phyloP scores from a whole-genome alignment of 1,140 invertebrate species.

The Orius insidiosus region DNA sequence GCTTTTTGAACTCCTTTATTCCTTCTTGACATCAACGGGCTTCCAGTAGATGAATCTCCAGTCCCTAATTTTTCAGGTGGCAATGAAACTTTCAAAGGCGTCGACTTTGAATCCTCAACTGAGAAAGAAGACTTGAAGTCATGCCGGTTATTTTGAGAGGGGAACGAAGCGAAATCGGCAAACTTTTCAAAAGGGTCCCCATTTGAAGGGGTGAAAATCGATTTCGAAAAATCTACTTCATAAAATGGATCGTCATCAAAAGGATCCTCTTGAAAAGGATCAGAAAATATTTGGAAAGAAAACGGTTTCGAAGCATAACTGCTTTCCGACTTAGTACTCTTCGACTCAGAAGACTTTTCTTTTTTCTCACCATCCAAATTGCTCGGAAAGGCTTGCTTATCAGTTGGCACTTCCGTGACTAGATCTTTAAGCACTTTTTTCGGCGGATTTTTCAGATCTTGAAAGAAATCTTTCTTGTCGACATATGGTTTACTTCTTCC shows the following conservation, averaged over 20 bases:
- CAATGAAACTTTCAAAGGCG: conserved; percentile 44
- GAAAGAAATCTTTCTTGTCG: conserved; percentile 89
- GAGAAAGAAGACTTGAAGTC: background rate
- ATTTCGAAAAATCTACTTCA: conserved; percentile 28
- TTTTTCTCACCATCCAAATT: conserved; percentile 7
- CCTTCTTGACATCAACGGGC: conserved; percentile 19
- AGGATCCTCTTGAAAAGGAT: conserved; percentile 53
- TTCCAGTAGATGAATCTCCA: conserved; percentile 14
- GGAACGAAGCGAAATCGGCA: conserved; percentile 24
- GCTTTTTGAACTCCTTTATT: conserved; percentile 18
- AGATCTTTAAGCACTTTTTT: conserved; percentile 79
- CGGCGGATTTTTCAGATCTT: conserved; percentile 79
- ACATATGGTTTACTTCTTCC: conserved; percentile 77
- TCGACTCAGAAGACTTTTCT: background rate
- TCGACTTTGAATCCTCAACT: conserved; percentile 25
- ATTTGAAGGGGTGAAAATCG: conserved; percentile 20
- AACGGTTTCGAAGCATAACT: conserved; percentile 19
- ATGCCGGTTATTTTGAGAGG: background rate
- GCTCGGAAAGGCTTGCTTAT: conserved; percentile 11
- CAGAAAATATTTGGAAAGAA: conserved; percentile 22
- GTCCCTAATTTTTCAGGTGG: conserved; percentile 36
- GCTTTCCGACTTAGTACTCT: background rate
- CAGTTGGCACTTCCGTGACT: conserved; percentile 25
- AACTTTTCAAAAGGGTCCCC: conserved; percentile 44
- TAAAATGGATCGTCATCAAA: conserved; percentile 48